Evolutionary conservation across 2,888 invertebrate species (phyloP).

Genomic region (Platycheirus rosarum): DNA sequence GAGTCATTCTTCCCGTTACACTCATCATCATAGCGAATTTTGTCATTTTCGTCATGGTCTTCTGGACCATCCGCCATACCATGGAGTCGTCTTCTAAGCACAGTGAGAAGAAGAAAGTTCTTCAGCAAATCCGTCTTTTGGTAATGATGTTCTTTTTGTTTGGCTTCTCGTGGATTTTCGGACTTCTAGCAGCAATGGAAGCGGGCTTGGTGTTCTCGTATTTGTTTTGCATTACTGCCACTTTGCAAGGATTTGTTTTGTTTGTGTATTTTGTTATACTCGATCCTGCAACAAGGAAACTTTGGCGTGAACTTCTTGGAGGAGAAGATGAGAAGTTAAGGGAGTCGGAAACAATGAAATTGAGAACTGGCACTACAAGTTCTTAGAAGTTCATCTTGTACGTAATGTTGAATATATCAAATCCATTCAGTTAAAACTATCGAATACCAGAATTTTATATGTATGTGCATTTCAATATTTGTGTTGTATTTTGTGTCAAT

Average conservation of each 20-base stretch:
- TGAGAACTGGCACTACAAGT: constrained; percentile 24
- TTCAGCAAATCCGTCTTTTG: constrained; percentile 84
- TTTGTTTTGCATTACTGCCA: constrained; percentile 86
- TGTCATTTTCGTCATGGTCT: constrained; percentile 84
- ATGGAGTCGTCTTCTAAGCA: constrained; percentile 80
- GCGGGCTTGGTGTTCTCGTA: constrained; percentile 84
- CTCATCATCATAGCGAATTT: constrained; percentile 84
- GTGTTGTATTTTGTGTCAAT: background rate
- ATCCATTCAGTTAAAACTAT: background rate
- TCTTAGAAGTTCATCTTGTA: background rate
- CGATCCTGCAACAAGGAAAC: constrained; percentile 84
- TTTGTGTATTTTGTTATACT: constrained; percentile 86
- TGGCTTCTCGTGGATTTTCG: constrained; percentile 86
- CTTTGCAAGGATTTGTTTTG: constrained; percentile 85
- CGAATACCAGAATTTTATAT: constrained; percentile 14
- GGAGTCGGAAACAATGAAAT: constrained; percentile 57
- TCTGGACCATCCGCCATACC: constrained; percentile 82
- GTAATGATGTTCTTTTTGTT: constrained; percentile 85
- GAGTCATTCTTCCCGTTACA: constrained; percentile 84
- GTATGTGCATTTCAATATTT: background rate
- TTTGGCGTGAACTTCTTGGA: constrained; percentile 81
- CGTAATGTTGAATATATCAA: background rate
- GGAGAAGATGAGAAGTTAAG: constrained; percentile 53
- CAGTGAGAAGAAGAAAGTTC: constrained; percentile 76
- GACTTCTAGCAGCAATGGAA: constrained; percentile 84